Conservation (phyloP, 2,113 vertebrate species). For the Argyrosomus japonicus region DNA sequence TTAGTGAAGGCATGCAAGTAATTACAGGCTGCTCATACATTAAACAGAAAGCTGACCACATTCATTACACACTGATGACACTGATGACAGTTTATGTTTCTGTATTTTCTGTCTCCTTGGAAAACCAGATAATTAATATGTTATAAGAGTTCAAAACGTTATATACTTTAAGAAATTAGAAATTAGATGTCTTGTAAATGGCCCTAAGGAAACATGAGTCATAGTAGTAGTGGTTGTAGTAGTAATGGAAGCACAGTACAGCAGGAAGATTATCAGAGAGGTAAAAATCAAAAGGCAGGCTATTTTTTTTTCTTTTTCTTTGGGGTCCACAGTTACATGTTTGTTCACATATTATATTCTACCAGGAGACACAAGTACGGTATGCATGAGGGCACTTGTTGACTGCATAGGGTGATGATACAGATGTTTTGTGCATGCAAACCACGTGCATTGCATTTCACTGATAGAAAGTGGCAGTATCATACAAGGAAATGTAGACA, state of each 20-base stretch:
- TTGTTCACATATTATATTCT: background rate
- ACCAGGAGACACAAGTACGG: background rate
- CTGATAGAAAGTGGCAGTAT: conserved; percentile 5
- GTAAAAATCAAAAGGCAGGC: background rate
- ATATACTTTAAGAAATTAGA: background rate
- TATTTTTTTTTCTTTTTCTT: background rate
- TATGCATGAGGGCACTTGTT: background rate
- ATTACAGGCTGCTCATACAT: conserved; percentile 23
- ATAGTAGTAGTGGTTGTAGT: background rate
- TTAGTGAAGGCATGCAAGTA: conserved; percentile 40
- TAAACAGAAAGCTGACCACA: background rate
- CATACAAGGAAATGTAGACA: background rate
- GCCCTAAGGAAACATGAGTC: background rate
- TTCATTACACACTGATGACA: conserved; percentile 19
- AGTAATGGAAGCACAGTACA: background rate
- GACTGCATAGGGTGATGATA: background rate
- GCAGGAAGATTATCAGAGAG: background rate
- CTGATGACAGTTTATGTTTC: background rate
- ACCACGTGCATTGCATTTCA: background rate
- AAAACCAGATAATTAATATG: background rate
- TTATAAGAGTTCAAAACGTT: background rate
- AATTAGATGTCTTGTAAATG: background rate
- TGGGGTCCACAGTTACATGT: background rate
- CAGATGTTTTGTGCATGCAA: background rate
- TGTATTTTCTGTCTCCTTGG: conserved; percentile 2